A percentile compares a stretch with the other conserved stretches of the same genome.
Conservation (phyloP, 2,113 vertebrate genomes). For the Notechis scutatus region DNA sequence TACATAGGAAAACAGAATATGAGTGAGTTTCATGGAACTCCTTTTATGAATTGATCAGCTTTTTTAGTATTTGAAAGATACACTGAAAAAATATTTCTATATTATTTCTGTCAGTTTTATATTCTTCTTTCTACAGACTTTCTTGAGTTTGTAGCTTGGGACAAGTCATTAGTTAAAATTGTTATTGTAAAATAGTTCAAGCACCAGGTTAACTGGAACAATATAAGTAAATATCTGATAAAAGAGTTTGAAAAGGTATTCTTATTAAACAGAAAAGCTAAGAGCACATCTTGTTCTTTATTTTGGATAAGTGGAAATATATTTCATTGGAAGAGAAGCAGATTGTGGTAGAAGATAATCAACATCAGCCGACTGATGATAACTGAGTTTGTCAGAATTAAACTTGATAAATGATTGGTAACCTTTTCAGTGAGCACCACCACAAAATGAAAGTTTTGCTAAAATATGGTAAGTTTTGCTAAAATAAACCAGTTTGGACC, state of each 20-base stretch:
- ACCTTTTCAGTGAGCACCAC: background rate
- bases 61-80: slow-evolving; percentile 31
- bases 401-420: background rate
- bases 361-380: background rate
- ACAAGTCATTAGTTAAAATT: slow-evolving; percentile 38
- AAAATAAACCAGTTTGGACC: background rate
- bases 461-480: background rate
- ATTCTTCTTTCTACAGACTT: background rate
- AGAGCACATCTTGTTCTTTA: slow-evolving; percentile 37
- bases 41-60: slow-evolving; percentile 43
- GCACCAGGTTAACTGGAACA: background rate
- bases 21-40: slow-evolving; percentile 34
- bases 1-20: slow-evolving; percentile 40
- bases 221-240: slow-evolving; percentile 36
- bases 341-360: background rate
- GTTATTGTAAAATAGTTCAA: slow-evolving; percentile 34
- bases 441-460: background rate
- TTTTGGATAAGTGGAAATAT: slow-evolving; percentile 26
- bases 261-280: slow-evolving; percentile 13
- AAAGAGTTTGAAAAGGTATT: slow-evolving; percentile 37
- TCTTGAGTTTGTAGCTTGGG: slow-evolving; percentile 22
- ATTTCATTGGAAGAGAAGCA: slow-evolving; percentile 13
- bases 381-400: background rate
- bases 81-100: background rate
- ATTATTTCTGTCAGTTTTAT: slow-evolving; percentile 36